Percentiles rank a stretch among this genome's conserved stretches.
phyloP scores from a whole-genome alignment of 2,797 vertebrate species.

The Pangasius djambal region DNA sequence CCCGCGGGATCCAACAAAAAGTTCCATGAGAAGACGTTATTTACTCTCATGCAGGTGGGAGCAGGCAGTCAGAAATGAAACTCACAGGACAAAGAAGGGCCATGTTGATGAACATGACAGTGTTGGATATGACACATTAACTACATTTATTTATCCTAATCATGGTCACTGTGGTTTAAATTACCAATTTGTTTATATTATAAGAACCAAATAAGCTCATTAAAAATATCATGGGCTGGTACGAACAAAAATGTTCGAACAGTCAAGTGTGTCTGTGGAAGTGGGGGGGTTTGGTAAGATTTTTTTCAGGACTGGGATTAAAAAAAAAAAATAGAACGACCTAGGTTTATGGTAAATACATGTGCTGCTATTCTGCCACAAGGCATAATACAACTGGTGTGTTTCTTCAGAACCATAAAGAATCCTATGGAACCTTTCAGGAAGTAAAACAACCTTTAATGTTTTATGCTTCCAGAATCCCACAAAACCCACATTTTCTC shows the following conservation, averaged over 20 bases:
- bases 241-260: neutral
- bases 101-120: neutral
- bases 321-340: neutral
- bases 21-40: neutral
- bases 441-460: conserved; percentile 8
- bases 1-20: neutral
- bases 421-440: conserved; percentile 2
- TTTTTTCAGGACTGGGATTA: neutral
- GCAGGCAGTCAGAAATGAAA: no score
- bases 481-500: neutral
- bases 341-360: neutral
- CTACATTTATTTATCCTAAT: neutral
- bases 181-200: neutral
- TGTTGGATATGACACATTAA: neutral
- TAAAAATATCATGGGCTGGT: neutral
- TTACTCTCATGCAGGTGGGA: neutral
- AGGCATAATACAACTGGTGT: neutral
- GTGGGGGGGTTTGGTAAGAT: neutral
- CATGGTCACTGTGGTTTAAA: neutral
- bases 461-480: neutral
- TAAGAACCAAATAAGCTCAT: neutral
- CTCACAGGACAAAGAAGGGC: neutral
- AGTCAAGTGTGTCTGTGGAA: neutral
- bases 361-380: neutral
- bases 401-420: neutral